Percentiles rank a stretch among this genome's conserved stretches.
These are phyloP conservation scores for Pseudolycoriella hygida DNA, from an alignment of 2,888 invertebrate genomes.

Conservation along the genomic window DNA sequence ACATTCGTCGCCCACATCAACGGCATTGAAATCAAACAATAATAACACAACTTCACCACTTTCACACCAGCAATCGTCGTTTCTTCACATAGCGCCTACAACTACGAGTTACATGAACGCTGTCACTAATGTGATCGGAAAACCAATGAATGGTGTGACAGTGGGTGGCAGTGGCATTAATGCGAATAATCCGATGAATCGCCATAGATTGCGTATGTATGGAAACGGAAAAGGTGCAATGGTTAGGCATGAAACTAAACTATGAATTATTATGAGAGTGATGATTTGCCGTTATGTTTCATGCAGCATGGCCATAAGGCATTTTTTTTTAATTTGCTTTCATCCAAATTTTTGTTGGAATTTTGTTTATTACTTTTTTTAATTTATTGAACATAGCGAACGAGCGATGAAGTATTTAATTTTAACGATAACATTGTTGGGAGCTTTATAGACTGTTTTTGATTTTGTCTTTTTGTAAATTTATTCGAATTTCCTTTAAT, in stretches of 20 bases:
- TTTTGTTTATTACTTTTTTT: neutral
- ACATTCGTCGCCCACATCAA: conserved; percentile 7
- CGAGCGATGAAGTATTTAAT: too few relatives aligned
- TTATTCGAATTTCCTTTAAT: too few relatives aligned
- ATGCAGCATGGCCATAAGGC: too few relatives aligned
- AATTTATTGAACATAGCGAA: too few relatives aligned
- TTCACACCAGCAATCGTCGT: conserved; percentile 1
- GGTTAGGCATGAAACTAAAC: conserved; percentile 16
- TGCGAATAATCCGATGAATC: conserved; percentile 11
- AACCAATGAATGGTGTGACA: neutral
- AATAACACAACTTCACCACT: neutral
- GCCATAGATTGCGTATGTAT: conserved; percentile 14
- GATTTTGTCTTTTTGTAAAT: neutral
- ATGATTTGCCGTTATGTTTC: too few relatives aligned
- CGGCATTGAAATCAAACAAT: conserved; percentile 1
- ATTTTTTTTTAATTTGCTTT: too few relatives aligned
- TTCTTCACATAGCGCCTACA: neutral
- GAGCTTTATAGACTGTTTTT: neutral
- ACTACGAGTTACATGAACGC: neutral
- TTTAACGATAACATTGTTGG: too few relatives aligned
- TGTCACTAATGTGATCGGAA: neutral
- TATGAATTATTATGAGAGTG: conserved; percentile 10
- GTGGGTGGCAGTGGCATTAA: neutral
- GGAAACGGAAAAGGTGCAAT: conserved; percentile 13
- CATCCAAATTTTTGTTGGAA: too few relatives aligned